Evolutionary conservation across 2,113 vertebrate genomes (phyloP), one percentile per base, ranked within the genome.

Genomic region (Stigmatopora nigra): DNA sequence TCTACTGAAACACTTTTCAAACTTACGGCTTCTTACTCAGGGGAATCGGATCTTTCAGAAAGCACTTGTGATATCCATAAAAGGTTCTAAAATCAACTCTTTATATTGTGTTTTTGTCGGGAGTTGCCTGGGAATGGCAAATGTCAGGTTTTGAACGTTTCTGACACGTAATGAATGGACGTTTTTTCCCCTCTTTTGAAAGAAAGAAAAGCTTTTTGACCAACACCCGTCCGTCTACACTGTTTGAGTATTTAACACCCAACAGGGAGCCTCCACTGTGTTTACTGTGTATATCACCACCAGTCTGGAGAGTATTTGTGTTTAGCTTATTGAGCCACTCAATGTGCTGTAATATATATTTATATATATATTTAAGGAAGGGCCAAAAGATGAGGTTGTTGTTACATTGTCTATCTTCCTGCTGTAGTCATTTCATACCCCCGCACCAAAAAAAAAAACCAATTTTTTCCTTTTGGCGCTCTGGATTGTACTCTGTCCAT

Each of bases 1-100:
- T 82, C 82, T 86, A 79, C 81, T 84, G 77, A 87, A 81, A 75
- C 78, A 82, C 67, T 79, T 31, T 31, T 31, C 78, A 78, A 82
- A 75, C 77, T 77, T 79, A 79, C 65, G 77, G 86, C 81, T 82
- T 88, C 73, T 61, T 86, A 83, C 87, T 89, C 88, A 88, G 89
- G 89, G 86, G 86, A 89, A 84, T 85, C 67, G 72, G 77, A 84
- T 77, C 78, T 84, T 79, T 83, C 64, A 78, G 78, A 80, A 79
- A 78, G 78, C 82, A 88, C 84, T 85, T 83, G 84, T 82, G 76
- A 81, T 83, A 86, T 88, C 82, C 83, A 80, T 77, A 70, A 71
- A 80, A 53, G 63, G 63, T 68, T 70, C 63, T 73, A 71, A 71
- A 53, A 67, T 15, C 12, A 7, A 47, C 64, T 14, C 59, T 15